Evolutionary conservation across 2,797 vertebrate species (phyloP), one percentile per base, ranked within the genome.

Genomic region (Mastacembelus armatus): DNA sequence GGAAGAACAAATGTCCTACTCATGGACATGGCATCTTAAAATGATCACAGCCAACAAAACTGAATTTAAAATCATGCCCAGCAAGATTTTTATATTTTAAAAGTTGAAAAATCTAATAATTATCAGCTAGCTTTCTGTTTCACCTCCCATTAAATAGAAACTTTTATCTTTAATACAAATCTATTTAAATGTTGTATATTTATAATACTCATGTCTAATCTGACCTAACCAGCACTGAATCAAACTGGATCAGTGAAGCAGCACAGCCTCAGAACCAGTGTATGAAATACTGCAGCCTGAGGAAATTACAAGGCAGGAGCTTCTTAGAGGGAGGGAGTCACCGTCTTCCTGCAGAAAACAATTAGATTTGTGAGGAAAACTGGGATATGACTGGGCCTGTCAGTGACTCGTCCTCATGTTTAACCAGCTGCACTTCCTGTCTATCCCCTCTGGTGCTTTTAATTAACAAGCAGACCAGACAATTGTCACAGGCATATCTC

Each of bases 381-480:
- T 5, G 65, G 54, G 71, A 74, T 45, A 19, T 22, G 75, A 72
- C 81, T 3, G 65, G 55, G 51, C 69, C 74, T 48, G 74, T 5
- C 5, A 57, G 57, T 2, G 63, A 66, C 71, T 69, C 22, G 47
- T 78, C 78, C 63, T 75, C 71, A 11, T 83, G 85, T 87, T 84
- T 78, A 76, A 71, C 33, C 88, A 89, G 90, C 90, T 85, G 84
- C 73, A 39, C 80, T 88, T 88, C 86, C 85, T 74, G 83, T 72
- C 74, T 14, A 5, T 10, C 39, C 74, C 66, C 48, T 32, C 19
- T 0, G 22, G 42, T 56, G 57, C 74, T 81, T 85, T 74, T 71
- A 83, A 88, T 88, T 81, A 91, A 70, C 76, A 49, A 50, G 47
- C 42, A 79, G 66, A 60, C 60, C 64, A 67, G 33, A 35, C 7